Percentiles rank a stretch among this genome's conserved stretches.
Evolutionary conservation across 2,888 invertebrate genomes (phyloP).

Genomic region (Eupithecia tripunctaria): DNA sequence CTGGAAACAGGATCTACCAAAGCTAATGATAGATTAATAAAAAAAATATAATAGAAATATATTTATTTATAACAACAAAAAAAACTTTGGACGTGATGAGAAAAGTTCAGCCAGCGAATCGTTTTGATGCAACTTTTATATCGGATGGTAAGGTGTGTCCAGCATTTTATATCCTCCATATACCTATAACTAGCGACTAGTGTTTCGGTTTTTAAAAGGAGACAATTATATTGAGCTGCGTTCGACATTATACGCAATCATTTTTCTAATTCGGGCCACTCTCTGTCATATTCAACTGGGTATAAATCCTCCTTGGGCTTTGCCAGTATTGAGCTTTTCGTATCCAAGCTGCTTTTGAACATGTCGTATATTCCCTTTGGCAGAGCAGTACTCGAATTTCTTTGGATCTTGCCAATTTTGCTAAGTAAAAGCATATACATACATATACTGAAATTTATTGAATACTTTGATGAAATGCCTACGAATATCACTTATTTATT

Average conservation of each 20-base stretch:
- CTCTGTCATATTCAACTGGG: not conserved
- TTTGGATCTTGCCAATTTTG: not conserved
- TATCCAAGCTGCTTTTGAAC: not conserved
- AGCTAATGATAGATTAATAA: not conserved
- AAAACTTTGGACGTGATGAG: conserved; percentile 33
- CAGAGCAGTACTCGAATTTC: not conserved
- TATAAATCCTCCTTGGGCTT: not conserved
- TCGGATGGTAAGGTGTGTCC: not conserved
- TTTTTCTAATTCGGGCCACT: not conserved
- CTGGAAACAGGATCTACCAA: not conserved
- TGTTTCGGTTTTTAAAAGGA: not conserved
- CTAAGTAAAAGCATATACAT: not conserved
- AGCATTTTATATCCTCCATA: conserved; percentile 2
- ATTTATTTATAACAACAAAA: no score
- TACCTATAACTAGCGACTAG: not conserved
- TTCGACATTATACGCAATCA: not conserved
- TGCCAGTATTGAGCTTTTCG: not conserved
- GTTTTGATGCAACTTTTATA: conserved; percentile 33
- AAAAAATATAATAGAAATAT: no score
- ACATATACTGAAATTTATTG: not conserved
- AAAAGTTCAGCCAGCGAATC: conserved; percentile 24
- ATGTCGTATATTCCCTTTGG: not conserved
- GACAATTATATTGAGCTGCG: not conserved
- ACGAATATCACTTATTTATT: not conserved
- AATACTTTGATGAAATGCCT: not conserved